A percentile compares a stretch with the other conserved stretches of the same genome.
Conservation (phyloP, 2,113 vertebrate genomes). For the Anguilla japonica region DNA sequence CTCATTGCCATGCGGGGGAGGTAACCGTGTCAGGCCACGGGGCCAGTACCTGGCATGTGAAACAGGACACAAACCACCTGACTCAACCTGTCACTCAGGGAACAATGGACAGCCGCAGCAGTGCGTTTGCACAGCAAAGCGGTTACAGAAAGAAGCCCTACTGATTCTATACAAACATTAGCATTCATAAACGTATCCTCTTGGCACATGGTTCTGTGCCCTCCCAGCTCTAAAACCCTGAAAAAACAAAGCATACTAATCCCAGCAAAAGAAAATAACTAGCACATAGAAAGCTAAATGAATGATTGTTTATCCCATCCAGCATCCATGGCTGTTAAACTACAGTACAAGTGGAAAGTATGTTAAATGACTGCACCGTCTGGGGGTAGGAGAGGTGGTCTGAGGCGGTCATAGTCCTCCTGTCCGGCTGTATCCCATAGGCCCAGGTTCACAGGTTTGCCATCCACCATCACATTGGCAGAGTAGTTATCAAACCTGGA, state of each 20-base stretch:
- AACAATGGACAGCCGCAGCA: conserved; percentile 21
- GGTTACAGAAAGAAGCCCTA: background rate
- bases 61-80: conserved; percentile 22
- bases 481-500: conserved; percentile 77
- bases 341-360: background rate
- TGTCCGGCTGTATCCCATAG: conserved; percentile 77
- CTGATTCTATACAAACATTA: conserved; percentile 1
- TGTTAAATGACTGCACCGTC: conserved; percentile 60
- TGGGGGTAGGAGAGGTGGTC: conserved; percentile 77
- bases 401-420: conserved; percentile 74
- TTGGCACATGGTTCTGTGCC: background rate
- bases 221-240: background rate
- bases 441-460: conserved; percentile 76
- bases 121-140: background rate
- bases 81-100: conserved; percentile 25
- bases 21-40: conserved; percentile 6
- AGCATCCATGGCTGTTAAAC: background rate
- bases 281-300: background rate
- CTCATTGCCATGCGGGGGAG: conserved; percentile 19
- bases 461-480: conserved; percentile 76
- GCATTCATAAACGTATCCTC: background rate
- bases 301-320: background rate
- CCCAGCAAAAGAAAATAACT: background rate
- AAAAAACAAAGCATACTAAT: background rate
- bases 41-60: conserved; percentile 18